These are phyloP conservation scores for Bellardia pandia DNA, from an alignment of 2,888 invertebrate species.

Conservation along the genomic window DNA sequence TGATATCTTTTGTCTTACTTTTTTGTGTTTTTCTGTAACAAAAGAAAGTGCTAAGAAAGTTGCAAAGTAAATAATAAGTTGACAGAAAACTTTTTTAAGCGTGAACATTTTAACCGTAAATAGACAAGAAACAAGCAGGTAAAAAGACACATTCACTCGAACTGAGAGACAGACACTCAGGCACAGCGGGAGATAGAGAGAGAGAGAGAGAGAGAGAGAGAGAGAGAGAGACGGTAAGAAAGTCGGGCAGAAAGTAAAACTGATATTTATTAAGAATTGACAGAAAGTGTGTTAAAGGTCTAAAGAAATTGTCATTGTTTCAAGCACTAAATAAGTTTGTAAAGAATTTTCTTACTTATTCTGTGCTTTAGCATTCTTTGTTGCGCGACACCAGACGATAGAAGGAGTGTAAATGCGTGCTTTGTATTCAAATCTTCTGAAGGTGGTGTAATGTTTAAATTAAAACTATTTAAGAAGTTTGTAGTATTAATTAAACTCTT, in stretches of 20 bases:
- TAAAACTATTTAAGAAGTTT: slow-evolving; percentile 64
- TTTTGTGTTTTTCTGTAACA: neutral
- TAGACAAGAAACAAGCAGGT: slow-evolving; percentile 55
- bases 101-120: slow-evolving; percentile 36
- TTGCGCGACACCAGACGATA: slow-evolving; percentile 1
- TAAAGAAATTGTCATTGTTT: slow-evolving; percentile 61
- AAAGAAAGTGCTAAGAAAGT: slow-evolving; percentile 30
- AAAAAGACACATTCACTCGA: neutral
- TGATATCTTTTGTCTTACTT: neutral
- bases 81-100: slow-evolving; percentile 51
- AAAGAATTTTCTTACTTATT: slow-evolving; percentile 42
- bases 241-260: slow-evolving; percentile 24
- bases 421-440: slow-evolving; percentile 34
- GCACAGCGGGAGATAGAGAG: neutral
- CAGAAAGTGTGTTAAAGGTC: slow-evolving; percentile 49
- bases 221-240: neutral
- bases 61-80: slow-evolving; percentile 57
- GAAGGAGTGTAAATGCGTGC: neutral
- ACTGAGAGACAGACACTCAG: neutral
- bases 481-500: slow-evolving; percentile 63
- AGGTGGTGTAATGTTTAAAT: slow-evolving; percentile 36
- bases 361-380: neutral
- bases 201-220: neutral
- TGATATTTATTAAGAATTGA: slow-evolving; percentile 50
- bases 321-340: slow-evolving; percentile 25